Evolutionary conservation across 2,888 invertebrate genomes (phyloP).

Genomic region (Dryobota labecula): DNA sequence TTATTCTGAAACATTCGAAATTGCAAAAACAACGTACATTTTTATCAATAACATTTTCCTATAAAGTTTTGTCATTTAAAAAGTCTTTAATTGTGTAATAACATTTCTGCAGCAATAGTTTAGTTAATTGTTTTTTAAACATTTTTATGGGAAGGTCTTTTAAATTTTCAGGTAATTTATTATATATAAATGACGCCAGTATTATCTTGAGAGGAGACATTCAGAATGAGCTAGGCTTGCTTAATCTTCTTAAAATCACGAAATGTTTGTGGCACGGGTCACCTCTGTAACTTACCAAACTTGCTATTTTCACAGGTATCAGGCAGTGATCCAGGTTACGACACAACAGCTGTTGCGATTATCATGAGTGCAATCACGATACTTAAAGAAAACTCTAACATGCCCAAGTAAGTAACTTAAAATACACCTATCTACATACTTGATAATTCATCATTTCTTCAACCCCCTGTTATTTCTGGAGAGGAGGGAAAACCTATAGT

Average conservation of each 20-base stretch:
- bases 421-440: background rate
- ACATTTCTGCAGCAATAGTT: no score
- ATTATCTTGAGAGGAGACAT: background rate
- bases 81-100: no score
- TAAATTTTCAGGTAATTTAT: no score
- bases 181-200: no score
- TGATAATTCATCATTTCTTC: background rate
- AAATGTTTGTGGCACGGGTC: background rate
- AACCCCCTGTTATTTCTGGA: background rate
- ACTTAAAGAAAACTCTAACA: slow-evolving; percentile 69
- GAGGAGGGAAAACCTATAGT: background rate
- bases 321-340: slow-evolving; percentile 73
- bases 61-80: no score
- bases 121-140: no score
- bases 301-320: slow-evolving; percentile 67
- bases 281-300: background rate
- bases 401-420: slow-evolving; percentile 72
- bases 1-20: no score
- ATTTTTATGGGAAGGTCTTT: no score
- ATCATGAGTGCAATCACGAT: slow-evolving; percentile 71
- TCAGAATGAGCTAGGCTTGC: background rate
- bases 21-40: no score
- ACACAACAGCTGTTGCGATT: slow-evolving; percentile 69
- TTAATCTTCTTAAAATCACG: background rate
- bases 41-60: no score